These are phyloP conservation scores for Hetaerina americana DNA, from an alignment of 1,140 invertebrate genomes.

Conservation along the genomic window DNA sequence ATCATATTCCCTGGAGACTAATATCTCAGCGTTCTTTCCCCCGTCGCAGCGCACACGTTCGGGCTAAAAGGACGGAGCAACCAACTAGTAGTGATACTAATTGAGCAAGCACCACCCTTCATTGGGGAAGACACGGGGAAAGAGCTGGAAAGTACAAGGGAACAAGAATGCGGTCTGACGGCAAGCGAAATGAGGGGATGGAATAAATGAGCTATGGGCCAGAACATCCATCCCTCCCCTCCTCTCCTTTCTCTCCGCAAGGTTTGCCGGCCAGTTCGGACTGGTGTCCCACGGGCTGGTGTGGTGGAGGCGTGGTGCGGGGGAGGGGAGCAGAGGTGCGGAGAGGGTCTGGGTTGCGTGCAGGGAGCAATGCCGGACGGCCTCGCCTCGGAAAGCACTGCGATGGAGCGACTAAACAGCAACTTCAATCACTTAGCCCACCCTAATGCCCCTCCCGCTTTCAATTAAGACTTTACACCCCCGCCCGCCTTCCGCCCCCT, in stretches of 20 bases:
- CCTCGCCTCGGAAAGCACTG: background rate
- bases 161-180: background rate
- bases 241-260: background rate
- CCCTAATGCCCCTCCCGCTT: background rate
- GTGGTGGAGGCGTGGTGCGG: background rate
- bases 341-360: too few species aligned
- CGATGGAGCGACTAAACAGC: background rate
- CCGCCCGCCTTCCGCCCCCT: too few species aligned
- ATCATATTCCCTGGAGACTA: too few species aligned
- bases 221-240: background rate
- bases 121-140: background rate
- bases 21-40: too few species aligned
- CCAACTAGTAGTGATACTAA: background rate
- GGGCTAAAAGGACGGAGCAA: too few species aligned
- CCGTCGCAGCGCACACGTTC: too few species aligned
- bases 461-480: background rate
- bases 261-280: background rate
- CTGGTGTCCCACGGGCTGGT: background rate
- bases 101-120: background rate
- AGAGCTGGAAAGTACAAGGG: background rate
- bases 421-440: background rate
- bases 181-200: background rate
- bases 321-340: background rate
- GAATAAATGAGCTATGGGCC: background rate
- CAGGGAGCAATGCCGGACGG: too few species aligned